Base-by-base conservation (phyloP, 2,797 vertebrate genomes). In the Gymnopithys bicolor region DNA sequence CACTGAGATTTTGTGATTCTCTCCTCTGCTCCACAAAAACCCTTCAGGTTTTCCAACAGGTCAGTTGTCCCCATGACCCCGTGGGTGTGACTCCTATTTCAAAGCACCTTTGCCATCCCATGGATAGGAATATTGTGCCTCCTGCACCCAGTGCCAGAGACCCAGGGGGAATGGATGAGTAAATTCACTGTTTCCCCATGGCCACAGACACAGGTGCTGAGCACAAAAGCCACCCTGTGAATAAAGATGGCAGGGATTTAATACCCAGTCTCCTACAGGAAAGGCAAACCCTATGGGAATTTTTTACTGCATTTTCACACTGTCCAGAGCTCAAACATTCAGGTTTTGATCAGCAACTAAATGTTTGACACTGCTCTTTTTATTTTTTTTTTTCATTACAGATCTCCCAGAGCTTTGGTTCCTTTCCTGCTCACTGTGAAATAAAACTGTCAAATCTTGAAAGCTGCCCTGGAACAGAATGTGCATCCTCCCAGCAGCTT, bases 341-440 rank as follows among this genome's bases (percentile, higher is more conserved):
- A 73, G 45, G 37, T 59, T 93, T 90, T 93, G 91, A 94, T 90
- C 78, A 89, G 63, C 67, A 84, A 30, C 48, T 24, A 56, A 92
- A 87, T 73, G 67, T 84, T 67, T 93, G 80, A 86, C 66, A 39
- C 9, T 59, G n/a, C 21, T 43, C 18, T 43, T 43, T 43, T 43
- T 39, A 14, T 68, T 79, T 86, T 56, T 74, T 78, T 78, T 75
- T 75, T 73, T 71, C 46, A 24, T 55, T 18, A 63, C 11, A 52
- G 51, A 22, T 73, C 89, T 90, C 68, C 59, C 55, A 89, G 51
- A 37, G 37, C 62, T 94, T 95, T 85, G 64, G 88, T 90, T 45
- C 51, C 30, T 27, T 67, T 94, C 60, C 60, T 84, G 69, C 58
- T 88, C 21, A 7, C 58, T 76, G 67, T 84, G 63, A 79, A 84